Percentiles rank a stretch among this genome's conserved stretches.
Evolutionary conservation across 1,140 invertebrate genomes (phyloP).

Genomic region (Lucilia sericata): DNA sequence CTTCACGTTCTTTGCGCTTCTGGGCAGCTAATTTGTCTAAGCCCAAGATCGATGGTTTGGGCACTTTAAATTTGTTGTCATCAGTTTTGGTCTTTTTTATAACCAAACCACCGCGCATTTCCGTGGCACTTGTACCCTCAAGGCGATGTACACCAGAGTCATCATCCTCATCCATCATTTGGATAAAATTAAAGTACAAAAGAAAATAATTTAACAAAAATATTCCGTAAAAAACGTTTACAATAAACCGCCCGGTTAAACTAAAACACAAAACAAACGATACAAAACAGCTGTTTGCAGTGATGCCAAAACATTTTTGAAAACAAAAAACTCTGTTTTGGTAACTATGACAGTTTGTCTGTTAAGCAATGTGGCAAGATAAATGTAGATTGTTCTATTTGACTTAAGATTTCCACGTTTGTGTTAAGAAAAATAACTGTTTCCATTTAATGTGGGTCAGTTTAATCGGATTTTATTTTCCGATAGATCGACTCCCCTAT

Average conservation of each 20-base stretch:
- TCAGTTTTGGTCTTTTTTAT: slow-evolving; percentile 78
- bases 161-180: slow-evolving; percentile 53
- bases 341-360: no score
- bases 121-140: slow-evolving; percentile 75
- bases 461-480: no score
- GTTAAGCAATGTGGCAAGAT: no score
- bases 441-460: no score
- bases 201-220: not conserved
- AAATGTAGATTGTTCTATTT: no score
- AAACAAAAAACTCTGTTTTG: no score
- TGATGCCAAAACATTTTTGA: no score
- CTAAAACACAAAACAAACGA: slow-evolving; percentile 10
- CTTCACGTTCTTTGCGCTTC: slow-evolving; percentile 76
- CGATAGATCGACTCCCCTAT: no score
- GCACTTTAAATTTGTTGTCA: slow-evolving; percentile 80
- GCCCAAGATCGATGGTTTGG: slow-evolving; percentile 84
- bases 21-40: slow-evolving; percentile 86
- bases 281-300: not conserved
- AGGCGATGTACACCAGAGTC: slow-evolving; percentile 77
- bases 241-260: slow-evolving; percentile 27
- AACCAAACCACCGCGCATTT: slow-evolving; percentile 79
- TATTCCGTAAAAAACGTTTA: slow-evolving; percentile 15
- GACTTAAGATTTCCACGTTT: no score
- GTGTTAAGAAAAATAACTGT: no score
- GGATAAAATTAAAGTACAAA: no score